Percentiles rank a stretch among this genome's conserved stretches.
Evolutionary conservation across 2,797 vertebrate species (phyloP).

Genomic region (Aphelocoma californica): DNA sequence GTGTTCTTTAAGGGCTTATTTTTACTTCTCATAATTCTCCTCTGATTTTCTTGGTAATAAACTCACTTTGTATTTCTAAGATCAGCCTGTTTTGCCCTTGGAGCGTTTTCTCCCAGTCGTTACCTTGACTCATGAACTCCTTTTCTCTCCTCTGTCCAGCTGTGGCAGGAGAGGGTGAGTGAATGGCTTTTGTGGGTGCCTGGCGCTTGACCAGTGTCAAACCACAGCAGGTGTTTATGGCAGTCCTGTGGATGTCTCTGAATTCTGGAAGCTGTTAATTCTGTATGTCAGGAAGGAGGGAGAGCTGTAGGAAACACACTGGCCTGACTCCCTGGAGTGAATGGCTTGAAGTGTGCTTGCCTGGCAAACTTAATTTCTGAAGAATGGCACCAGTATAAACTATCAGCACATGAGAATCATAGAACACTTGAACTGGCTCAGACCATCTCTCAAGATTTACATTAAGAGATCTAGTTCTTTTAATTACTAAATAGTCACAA

Average conservation of each 20-base stretch:
- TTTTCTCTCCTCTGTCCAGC: background rate
- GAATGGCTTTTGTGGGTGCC: rapidly evolving
- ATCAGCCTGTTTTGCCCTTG: background rate
- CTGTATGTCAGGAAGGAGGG: background rate
- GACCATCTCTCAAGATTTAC: background rate
- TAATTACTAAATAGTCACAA: background rate
- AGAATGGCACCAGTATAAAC: background rate
- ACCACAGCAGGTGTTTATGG: background rate
- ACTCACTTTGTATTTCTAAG: background rate
- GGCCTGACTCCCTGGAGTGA: background rate
- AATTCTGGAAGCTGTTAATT: background rate
- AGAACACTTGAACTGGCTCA: background rate
- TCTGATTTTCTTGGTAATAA: background rate
- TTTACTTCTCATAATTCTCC: background rate
- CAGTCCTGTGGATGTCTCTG: background rate
- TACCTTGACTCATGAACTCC: background rate
- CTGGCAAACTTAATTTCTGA: background rate
- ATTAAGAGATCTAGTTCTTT: background rate
- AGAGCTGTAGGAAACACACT: background rate
- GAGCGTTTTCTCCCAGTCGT: background rate
- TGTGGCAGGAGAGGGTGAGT: background rate
- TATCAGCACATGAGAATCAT: background rate
- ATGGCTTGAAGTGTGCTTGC: background rate
- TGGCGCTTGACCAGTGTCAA: rapidly evolving
- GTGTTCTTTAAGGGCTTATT: background rate